Evolutionary conservation across 2,113 vertebrate genomes (phyloP).

Genomic region (Riparia riparia): DNA sequence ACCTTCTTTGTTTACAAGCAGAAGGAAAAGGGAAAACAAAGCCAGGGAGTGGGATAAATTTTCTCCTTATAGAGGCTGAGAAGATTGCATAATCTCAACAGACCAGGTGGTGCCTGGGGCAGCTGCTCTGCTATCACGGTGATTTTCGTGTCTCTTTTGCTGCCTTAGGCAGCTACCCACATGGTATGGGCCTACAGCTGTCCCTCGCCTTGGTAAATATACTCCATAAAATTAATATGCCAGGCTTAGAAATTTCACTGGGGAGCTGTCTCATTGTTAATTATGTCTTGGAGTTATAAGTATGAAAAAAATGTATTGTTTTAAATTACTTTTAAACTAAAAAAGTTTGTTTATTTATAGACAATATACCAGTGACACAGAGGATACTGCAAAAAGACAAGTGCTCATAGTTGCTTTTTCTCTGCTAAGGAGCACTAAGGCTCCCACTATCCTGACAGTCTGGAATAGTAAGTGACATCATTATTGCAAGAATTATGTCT

Average conservation of each 20-base stretch:
- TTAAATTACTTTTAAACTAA: background rate
- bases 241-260: background rate
- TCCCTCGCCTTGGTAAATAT: background rate
- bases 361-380: background rate
- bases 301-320: background rate
- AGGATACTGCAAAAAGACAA: background rate
- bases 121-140: background rate
- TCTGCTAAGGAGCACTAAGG: background rate
- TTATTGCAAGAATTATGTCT: slow-evolving; percentile 21
- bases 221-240: background rate
- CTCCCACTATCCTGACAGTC: background rate
- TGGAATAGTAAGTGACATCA: slow-evolving; percentile 22
- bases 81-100: background rate
- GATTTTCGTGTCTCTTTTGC: background rate
- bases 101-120: background rate
- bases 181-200: background rate
- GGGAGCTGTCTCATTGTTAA: background rate
- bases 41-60: background rate
- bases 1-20: background rate
- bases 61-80: background rate
- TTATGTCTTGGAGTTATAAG: background rate
- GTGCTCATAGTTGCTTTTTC: background rate
- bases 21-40: background rate
- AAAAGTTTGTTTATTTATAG: background rate
- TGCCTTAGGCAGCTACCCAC: background rate